Evolutionary conservation across 2,113 vertebrate species (phyloP).

Genomic region (Thalassarche chlororhynchos): DNA sequence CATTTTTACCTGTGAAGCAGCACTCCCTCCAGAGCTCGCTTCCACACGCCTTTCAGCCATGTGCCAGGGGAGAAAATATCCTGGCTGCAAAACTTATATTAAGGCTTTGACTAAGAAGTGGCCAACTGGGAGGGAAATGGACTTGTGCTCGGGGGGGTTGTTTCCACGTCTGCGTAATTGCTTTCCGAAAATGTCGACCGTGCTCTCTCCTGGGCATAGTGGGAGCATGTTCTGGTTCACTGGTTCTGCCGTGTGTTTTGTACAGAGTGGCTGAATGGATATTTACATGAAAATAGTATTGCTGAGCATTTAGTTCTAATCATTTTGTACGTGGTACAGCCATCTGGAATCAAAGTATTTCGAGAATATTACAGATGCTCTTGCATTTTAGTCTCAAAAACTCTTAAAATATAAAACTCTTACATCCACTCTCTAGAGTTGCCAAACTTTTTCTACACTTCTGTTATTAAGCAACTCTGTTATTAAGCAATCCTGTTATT

Average conservation of each 20-base stretch:
- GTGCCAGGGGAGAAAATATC: not conserved
- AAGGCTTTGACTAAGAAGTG: not conserved
- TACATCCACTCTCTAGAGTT: not conserved
- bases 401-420: not conserved
- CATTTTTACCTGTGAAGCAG: rapidly evolving
- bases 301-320: conserved; percentile 32
- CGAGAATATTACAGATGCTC: conserved; percentile 38
- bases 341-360: conserved; percentile 17
- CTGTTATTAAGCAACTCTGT: conserved; percentile 37
- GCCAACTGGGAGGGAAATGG: not conserved
- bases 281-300: conserved; percentile 46
- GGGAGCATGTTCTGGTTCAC: conserved; percentile 3
- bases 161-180: not conserved
- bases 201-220: not conserved
- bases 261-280: not conserved
- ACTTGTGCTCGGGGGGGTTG: not conserved
- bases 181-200: not conserved
- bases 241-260: not conserved
- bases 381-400: not conserved
- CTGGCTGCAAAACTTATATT: not conserved
- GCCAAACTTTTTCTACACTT: conserved; percentile 13
- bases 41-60: not conserved
- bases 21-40: not conserved
- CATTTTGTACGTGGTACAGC: conserved; percentile 33
- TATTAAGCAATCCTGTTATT: conserved; percentile 32